These are phyloP conservation scores for Melanotaenia trifasciata DNA, from an alignment of 2,797 vertebrate species.

Conservation along the genomic window DNA sequence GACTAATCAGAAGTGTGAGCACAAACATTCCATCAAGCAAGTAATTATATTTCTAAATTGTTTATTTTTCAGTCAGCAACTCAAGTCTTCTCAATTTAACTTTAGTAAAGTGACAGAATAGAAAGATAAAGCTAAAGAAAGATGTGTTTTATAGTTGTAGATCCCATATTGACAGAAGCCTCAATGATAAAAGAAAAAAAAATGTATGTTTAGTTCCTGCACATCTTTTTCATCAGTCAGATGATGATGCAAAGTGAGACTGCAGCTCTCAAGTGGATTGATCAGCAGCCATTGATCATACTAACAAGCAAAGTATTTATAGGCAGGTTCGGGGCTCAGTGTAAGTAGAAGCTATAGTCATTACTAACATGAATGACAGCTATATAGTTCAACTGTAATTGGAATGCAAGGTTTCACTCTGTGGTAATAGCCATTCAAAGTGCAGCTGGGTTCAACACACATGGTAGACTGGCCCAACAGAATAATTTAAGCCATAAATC, in stretches of 20 bases:
- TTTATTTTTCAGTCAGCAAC: neutral
- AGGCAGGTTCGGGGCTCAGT: conserved; percentile 31
- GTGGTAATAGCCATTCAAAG: conserved; percentile 68
- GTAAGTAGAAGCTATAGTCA: conserved; percentile 58
- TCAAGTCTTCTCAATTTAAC: neutral
- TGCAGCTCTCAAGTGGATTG: neutral
- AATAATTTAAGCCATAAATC: conserved; percentile 77
- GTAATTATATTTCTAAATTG: neutral
- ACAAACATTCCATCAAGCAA: neutral
- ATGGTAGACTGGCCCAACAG: conserved; percentile 50
- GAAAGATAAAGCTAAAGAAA: neutral
- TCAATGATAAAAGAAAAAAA: conserved; percentile 24
- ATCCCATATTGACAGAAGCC: neutral
- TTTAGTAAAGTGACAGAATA: neutral
- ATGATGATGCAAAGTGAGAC: neutral
- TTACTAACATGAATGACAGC: conserved; percentile 71
- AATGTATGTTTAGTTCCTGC: neutral
- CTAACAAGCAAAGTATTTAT: conserved; percentile 44
- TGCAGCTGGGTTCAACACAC: conserved; percentile 57
- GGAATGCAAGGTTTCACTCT: conserved; percentile 70
- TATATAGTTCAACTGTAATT: conserved; percentile 69
- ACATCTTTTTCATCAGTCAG: neutral
- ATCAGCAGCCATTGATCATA: conserved; percentile 55
- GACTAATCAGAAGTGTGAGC: neutral
- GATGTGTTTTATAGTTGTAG: conserved; percentile 7